phyloP scores from a whole-genome alignment of 1,140 invertebrate species.

The Chlorops oryzae region DNA sequence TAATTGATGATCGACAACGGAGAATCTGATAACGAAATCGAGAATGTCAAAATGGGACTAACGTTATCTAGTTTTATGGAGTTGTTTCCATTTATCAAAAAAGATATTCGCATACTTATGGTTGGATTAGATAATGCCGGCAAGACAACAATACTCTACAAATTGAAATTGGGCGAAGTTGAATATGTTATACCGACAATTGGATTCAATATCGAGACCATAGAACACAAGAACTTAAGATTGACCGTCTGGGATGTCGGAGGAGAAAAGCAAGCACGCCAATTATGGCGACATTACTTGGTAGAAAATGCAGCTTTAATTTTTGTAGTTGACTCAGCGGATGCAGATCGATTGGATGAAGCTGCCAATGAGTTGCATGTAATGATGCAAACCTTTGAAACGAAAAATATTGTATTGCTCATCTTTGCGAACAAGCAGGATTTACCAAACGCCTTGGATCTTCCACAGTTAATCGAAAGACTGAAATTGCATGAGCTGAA shows the following conservation, averaged over 20 bases:
- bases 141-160: slow-evolving; percentile 88
- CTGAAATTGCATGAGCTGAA: slow-evolving; percentile 72
- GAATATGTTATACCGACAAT: slow-evolving; percentile 93
- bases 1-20: too few relatives aligned
- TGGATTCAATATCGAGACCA: slow-evolving; percentile 85
- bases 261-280: slow-evolving; percentile 44
- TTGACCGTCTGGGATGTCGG: slow-evolving; percentile 82
- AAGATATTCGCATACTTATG: slow-evolving; percentile 22
- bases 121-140: slow-evolving; percentile 86
- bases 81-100: slow-evolving; percentile 14
- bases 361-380: slow-evolving; percentile 67
- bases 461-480: slow-evolving; percentile 78
- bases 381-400: slow-evolving; percentile 1
- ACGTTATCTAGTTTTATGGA: slow-evolving; percentile 15
- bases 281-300: slow-evolving; percentile 78
- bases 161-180: slow-evolving; percentile 84
- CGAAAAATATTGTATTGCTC: slow-evolving; percentile 8
- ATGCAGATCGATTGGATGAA: slow-evolving; percentile 77
- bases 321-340: slow-evolving; percentile 88
- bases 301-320: slow-evolving; percentile 80
- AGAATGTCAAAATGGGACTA: slow-evolving; percentile 25
- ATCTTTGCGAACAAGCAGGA: slow-evolving; percentile 64
- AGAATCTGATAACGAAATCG: too few relatives aligned
- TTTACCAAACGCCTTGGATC: slow-evolving; percentile 84
- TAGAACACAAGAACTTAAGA: slow-evolving; percentile 83